phyloP scores from a whole-genome alignment of 1,140 invertebrate genomes.

The Drosophila pallidifrons region DNA sequence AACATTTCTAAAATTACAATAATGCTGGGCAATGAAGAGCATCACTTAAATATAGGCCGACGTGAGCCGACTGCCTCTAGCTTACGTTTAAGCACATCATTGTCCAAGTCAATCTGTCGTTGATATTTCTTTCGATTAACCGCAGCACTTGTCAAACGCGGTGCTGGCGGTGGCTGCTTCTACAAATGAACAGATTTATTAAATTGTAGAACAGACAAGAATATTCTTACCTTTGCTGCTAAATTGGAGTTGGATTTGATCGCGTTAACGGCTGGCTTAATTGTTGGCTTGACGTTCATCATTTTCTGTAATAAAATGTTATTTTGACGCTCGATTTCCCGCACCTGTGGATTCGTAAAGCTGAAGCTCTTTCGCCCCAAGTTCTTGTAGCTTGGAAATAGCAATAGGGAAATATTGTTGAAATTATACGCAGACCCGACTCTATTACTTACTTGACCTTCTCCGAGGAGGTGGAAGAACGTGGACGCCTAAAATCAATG shows the following conservation, averaged over 20 bases:
- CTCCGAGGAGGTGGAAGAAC: conserved; percentile 62
- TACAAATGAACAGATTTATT: not conserved
- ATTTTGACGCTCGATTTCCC: conserved; percentile 81
- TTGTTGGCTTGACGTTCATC: conserved; percentile 69
- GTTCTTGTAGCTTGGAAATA: conserved; percentile 59
- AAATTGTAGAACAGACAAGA: no score
- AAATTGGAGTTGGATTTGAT: conserved; percentile 40
- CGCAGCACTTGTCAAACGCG: conserved; percentile 69
- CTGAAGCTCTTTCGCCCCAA: conserved; percentile 76
- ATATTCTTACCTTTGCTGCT: conserved; percentile 36
- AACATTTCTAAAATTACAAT: conserved; percentile 66
- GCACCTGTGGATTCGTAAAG: conserved; percentile 79
- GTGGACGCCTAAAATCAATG: conserved; percentile 50
- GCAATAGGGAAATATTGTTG: not conserved
- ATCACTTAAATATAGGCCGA: conserved; percentile 63
- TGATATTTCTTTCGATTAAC: conserved; percentile 81
- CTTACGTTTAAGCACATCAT: conserved; percentile 78
- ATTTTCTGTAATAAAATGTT: conserved; percentile 79
- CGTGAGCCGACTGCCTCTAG: conserved; percentile 74
- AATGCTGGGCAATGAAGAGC: conserved; percentile 49
- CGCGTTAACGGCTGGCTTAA: conserved; percentile 52
- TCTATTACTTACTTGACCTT: conserved; percentile 62
- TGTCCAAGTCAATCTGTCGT: conserved; percentile 80
- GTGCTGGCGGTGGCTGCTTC: conserved; percentile 34
- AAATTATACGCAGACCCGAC: no score